These are phyloP conservation scores for Ashinkailepas kermadecensis DNA, from an alignment of 2,888 invertebrate genomes.

Conservation along the genomic window DNA sequence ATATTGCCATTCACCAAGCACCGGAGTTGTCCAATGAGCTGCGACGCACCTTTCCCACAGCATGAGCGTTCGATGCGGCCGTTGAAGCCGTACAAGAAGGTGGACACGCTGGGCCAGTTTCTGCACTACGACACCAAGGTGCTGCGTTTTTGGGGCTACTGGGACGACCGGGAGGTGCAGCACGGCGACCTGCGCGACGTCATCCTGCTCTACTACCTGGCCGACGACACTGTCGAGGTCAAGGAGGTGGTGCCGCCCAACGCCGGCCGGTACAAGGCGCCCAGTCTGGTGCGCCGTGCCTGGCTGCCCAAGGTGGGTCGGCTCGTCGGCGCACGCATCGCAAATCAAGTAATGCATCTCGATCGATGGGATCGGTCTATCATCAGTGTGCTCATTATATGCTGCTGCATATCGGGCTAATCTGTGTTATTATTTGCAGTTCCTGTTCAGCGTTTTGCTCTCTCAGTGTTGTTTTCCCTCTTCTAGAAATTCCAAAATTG, in stretches of 20 bases:
- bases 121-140: conserved; percentile 66
- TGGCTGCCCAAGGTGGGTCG: conserved; percentile 63
- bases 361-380: too few relatives aligned
- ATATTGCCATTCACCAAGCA: too few relatives aligned
- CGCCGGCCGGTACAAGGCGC: conserved; percentile 61
- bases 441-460: too few relatives aligned
- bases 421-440: too few relatives aligned
- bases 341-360: too few relatives aligned
- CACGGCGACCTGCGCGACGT: conserved; percentile 69
- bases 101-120: conserved; percentile 67
- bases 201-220: conserved; percentile 75
- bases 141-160: conserved; percentile 72
- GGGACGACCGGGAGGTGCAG: conserved; percentile 74
- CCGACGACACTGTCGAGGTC: conserved; percentile 83
- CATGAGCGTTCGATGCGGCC: conserved; percentile 38
- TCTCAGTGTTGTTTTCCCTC: too few relatives aligned
- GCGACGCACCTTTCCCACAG: neutral
- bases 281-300: conserved; percentile 64
- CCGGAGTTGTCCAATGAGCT: too few relatives aligned
- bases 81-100: conserved; percentile 49
- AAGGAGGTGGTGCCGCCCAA: conserved; percentile 62
- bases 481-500: too few relatives aligned
- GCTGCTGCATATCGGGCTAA: too few relatives aligned
- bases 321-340: too few relatives aligned
- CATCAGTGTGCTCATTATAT: too few relatives aligned